Conservation (phyloP, 1,140 invertebrate genomes). For the Trypoxylus dichotomus region DNA sequence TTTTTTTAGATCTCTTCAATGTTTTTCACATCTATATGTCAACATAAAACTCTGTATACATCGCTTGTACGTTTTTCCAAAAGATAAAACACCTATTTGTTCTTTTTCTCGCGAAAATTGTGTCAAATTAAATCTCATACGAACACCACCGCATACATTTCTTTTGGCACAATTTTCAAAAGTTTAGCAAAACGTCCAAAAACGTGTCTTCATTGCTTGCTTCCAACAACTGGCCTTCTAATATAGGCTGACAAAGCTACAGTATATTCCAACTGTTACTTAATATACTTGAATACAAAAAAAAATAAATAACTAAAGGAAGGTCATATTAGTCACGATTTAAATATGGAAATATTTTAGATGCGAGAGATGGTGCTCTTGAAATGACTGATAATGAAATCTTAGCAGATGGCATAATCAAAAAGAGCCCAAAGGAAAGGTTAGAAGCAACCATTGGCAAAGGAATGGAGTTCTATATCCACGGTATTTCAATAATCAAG, state of each 20-base stretch:
- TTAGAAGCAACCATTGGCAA: conserved; percentile 88
- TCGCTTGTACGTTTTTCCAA: neutral
- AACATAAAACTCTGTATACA: neutral
- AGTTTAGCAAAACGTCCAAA: neutral
- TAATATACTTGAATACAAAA: conserved; percentile 20
- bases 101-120: conserved; percentile 3
- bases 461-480: conserved; percentile 89
- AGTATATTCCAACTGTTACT: conserved; percentile 37
- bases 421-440: conserved; percentile 82
- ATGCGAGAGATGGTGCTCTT: conserved; percentile 50
- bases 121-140: neutral
- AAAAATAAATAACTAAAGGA: neutral
- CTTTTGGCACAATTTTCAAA: neutral
- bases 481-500: conserved; percentile 60
- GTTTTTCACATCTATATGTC: neutral
- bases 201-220: conserved; percentile 24
- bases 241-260: conserved; percentile 21
- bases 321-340: neutral
- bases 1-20: conserved; percentile 16
- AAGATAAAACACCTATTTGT: neutral
- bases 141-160: neutral
- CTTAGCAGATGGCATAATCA: conserved; percentile 80
- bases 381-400: conserved; percentile 73
- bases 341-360: conserved; percentile 40
- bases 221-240: conserved; percentile 6